These are phyloP conservation scores for Meloe dianella DNA, from an alignment of 2,888 invertebrate genomes.

Conservation along the genomic window DNA sequence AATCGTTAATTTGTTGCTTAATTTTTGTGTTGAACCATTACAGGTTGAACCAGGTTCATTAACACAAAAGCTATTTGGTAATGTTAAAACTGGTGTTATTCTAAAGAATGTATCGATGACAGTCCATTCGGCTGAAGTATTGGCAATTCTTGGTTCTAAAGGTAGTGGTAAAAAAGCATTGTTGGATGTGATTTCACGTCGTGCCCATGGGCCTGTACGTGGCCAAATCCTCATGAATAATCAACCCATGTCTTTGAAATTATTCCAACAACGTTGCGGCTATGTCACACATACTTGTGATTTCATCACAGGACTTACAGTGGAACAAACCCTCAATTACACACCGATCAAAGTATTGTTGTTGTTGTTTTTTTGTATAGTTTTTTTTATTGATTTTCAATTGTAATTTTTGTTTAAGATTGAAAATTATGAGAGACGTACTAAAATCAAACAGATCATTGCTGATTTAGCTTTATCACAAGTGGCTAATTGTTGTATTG, in stretches of 20 bases:
- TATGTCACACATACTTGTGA: conserved; percentile 88
- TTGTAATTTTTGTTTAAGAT: background rate
- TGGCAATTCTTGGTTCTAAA: conserved; percentile 92
- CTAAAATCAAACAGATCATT: conserved; percentile 82
- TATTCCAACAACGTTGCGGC: conserved; percentile 86
- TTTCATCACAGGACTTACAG: conserved; percentile 84
- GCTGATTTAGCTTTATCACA: conserved; percentile 93
- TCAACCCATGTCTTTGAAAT: conserved; percentile 77
- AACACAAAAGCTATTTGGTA: conserved; percentile 75
- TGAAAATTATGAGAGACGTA: conserved; percentile 1
- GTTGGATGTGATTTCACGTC: conserved; percentile 86
- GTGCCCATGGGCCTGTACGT: conserved; percentile 80
- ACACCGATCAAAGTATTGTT: conserved; percentile 77
- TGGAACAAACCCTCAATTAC: conserved; percentile 83
- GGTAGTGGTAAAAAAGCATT: conserved; percentile 95
- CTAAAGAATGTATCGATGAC: conserved; percentile 91
- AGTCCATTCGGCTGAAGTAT: conserved; percentile 90
- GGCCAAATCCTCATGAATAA: conserved; percentile 92
- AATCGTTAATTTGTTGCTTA: background rate
- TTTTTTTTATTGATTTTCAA: background rate
- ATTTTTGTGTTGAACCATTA: conserved; percentile 19
- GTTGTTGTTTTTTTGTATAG: background rate
- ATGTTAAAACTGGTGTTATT: conserved; percentile 82
- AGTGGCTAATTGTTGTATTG: conserved; percentile 83
- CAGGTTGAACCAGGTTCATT: conserved; percentile 84